Conservation (phyloP, 2,797 vertebrate species). For the Microchirus variegatus region DNA sequence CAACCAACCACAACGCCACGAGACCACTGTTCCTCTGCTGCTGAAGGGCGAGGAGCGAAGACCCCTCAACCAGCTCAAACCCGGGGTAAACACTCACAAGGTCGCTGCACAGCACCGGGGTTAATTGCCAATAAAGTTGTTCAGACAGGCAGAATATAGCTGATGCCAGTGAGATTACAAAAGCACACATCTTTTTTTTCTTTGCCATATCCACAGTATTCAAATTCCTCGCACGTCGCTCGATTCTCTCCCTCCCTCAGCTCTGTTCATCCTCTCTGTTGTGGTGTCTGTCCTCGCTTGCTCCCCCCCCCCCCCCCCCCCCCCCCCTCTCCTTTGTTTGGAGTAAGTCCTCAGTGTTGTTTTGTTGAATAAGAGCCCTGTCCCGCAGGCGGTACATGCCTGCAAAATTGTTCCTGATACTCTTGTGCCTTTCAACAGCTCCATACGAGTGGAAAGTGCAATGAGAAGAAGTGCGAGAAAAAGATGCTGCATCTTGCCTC, state of each 20-base stretch:
- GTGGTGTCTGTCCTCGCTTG: slow-evolving; percentile 27
- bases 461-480: too few species aligned
- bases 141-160: slow-evolving; percentile 8
- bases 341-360: slow-evolving; percentile 27
- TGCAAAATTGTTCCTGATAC: neutral
- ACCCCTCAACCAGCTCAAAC: slow-evolving; percentile 70
- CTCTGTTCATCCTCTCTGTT: slow-evolving; percentile 45
- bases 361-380: slow-evolving; percentile 41
- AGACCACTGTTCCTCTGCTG: slow-evolving; percentile 76
- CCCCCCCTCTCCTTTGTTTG: slow-evolving; percentile 2
- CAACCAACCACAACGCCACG: slow-evolving; percentile 49
- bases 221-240: too few species aligned
- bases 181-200: slow-evolving; percentile 38
- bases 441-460: too few species aligned
- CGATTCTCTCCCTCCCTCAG: slow-evolving; percentile 4
- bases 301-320: slow-evolving; percentile 10
- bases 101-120: slow-evolving; percentile 20
- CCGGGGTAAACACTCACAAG: slow-evolving; percentile 72
- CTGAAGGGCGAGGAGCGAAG: slow-evolving; percentile 66
- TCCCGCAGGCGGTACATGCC: slow-evolving; percentile 15
- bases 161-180: slow-evolving; percentile 26
- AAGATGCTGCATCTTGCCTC: too few species aligned
- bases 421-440: too few species aligned
- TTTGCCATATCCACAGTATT: slow-evolving; percentile 33
- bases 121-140: slow-evolving; percentile 34